Evolutionary conservation across 2,113 vertebrate species (phyloP), one percentile per base, ranked within the genome.

Genomic region (Mesembrinibis cayennensis): DNA sequence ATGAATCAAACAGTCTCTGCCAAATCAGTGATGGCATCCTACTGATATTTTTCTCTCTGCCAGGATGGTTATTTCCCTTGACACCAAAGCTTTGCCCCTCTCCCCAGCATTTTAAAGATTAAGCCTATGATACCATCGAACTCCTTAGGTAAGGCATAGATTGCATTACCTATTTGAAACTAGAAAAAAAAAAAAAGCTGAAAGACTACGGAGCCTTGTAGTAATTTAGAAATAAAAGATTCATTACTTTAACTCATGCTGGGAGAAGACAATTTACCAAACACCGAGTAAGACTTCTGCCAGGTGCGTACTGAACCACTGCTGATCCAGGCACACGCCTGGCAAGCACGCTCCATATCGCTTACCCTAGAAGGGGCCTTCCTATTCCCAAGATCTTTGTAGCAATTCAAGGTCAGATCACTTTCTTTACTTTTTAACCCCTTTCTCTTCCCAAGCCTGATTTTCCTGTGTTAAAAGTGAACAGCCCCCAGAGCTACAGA

Each of bases 191-290:
- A 53, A 20, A 29, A 9, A 89, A 76, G 50, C 67, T 83, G 58
- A 83, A 88, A 86, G 53, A 73, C 50, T 81, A 59, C 0, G 11
- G 59, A 89, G 55, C 32, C 26, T 85, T 61, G 70, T 52, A 93
- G 66, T 59, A 88, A 85, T 77, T 66, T 79, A 73, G 62, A 95
- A 96, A 85, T 44, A 87, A 82, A 91, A 93, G 53, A 95, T 82
- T 67, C 66, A 88, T 73, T 90, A 72, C 81, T 82, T 87, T 44
- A 82, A 90, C 58, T 91, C 78, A 70, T 53, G 74, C 84, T 94
- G 62, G 38, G 82, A 90, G 47, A 93, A 91, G 82, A 95, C 71
- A 81, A 71, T 95, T 83, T 83, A 65, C 90, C 84, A 87, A 91
- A 87, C 58, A 50, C 18, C 1, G 16, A 85, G 70, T 45, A 85